These are phyloP conservation scores for Coregonus ussuriensis DNA, from an alignment of 2,797 vertebrate genomes.

Conservation along the genomic window DNA sequence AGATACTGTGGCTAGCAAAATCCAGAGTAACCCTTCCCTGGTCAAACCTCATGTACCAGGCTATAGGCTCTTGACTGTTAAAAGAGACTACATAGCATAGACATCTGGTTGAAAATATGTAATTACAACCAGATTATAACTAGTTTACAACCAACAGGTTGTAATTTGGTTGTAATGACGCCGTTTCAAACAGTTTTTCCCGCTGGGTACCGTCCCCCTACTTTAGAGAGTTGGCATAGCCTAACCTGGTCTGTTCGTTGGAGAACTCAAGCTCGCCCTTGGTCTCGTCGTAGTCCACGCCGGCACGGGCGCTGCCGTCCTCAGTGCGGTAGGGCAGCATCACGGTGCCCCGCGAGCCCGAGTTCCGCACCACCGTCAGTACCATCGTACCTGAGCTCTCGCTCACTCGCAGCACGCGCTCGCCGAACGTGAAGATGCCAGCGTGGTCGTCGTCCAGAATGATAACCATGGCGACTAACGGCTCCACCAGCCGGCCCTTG, in stretches of 20 bases:
- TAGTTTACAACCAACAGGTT: too few relatives aligned
- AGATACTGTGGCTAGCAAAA: too few relatives aligned
- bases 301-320: conserved; percentile 84
- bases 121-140: too few relatives aligned
- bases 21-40: too few relatives aligned
- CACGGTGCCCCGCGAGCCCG: conserved; percentile 88
- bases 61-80: too few relatives aligned
- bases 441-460: conserved; percentile 97
- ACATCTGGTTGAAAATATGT: too few relatives aligned
- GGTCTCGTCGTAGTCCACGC: conserved; percentile 87
- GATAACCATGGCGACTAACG: conserved; percentile 85
- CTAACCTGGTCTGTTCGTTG: conserved; percentile 88
- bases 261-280: conserved; percentile 84
- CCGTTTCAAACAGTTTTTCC: too few relatives aligned
- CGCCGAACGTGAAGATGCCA: conserved; percentile 91
- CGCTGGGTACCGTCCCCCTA: too few relatives aligned
- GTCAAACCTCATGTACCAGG: too few relatives aligned
- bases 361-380: conserved; percentile 85
- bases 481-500: conserved; percentile 83
- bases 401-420: conserved; percentile 82
- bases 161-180: too few relatives aligned
- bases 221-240: neutral
- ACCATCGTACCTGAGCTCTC: conserved; percentile 87
- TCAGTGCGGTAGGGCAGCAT: conserved; percentile 86
- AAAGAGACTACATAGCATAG: too few relatives aligned